Conservation (phyloP, 2,113 vertebrate species). For the Monopterus albus region DNA sequence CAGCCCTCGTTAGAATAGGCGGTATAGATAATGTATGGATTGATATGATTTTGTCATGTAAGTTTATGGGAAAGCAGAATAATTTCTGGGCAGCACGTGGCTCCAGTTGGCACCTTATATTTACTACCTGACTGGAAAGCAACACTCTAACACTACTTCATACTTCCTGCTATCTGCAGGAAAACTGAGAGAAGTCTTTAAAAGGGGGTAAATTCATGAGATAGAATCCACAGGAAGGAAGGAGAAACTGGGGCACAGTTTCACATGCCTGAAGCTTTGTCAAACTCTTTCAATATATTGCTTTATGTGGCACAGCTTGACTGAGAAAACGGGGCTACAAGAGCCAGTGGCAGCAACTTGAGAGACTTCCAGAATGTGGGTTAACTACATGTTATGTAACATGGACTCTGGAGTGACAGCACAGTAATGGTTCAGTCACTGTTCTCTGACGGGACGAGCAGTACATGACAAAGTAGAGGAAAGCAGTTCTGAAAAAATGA, state of each 20-base stretch:
- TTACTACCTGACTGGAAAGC: not conserved
- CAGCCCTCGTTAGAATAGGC: no score
- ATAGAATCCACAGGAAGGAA: constrained; percentile 29
- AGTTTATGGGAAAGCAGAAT: constrained; percentile 9
- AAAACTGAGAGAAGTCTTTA: constrained; percentile 12
- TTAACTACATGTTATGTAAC: constrained; percentile 73
- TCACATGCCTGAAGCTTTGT: constrained; percentile 64
- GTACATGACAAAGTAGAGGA: constrained; percentile 1
- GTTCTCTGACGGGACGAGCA: constrained; percentile 5
- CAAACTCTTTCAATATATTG: constrained; percentile 47
- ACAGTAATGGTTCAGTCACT: constrained; percentile 27
- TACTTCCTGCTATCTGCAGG: constrained; percentile 16
- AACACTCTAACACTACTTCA: constrained; percentile 6
- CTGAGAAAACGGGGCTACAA: constrained; percentile 67
- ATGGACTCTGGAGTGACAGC: constrained; percentile 37
- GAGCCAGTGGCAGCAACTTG: constrained; percentile 69
- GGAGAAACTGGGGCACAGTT: constrained; percentile 51
- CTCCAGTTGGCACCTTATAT: constrained; percentile 1
- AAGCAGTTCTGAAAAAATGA: constrained; percentile 8
- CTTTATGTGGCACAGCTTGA: constrained; percentile 69
- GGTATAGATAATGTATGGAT: no score
- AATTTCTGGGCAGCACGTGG: not conserved
- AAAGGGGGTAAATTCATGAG: constrained; percentile 20
- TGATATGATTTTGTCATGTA: no score
- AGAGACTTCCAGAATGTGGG: constrained; percentile 76